Evolutionary conservation across 2,797 vertebrate species (phyloP), one percentile per base, ranked within the genome.

Genomic region (Chrysocyon brachyurus): DNA sequence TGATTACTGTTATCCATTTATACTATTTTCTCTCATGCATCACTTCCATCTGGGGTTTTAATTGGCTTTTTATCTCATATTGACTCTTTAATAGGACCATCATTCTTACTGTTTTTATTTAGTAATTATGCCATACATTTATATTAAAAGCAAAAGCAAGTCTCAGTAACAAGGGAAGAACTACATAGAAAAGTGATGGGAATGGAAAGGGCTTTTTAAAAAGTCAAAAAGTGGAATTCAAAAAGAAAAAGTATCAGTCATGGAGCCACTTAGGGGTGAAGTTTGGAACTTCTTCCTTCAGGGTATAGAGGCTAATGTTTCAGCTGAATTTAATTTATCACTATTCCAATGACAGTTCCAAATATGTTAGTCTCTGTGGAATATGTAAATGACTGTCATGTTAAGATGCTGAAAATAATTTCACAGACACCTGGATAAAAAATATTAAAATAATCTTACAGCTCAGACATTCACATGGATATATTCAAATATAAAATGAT

Each of bases 21-120:
- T 33, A n/a, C 57, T 14, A 31, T 84, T 95, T 94, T 63, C 75
- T 82, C 15, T 91, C 31, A 87, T 70, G 40, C 1, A 64, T 22
- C 46, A 93, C 40, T 78, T 90, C 52, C 64, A 94, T 87, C n/a
- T 92, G 90, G 26, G 26, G 2, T 72, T 96, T 79, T 96, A 91
- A 97, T 61, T 96, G 87, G 17, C 54, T 92, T 92, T 84, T 91
- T 93, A 96, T 87, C 26, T 83, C n/a, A 95, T 83, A 88, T 88
- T 94, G 59, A 91, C 70, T 91, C 46, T 68, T 95, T 95, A 75
- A 92, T 94, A 88, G 77, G 36, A 70, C 57, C 4, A 96, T 78
- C 16, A 82, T 90, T 96, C 75, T 94, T 97, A 66, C 94, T 95
- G 40, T 86, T 73, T 94, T 57, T 96, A 95, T 85, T 95, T 96